Base-by-base conservation (phyloP, 2,797 vertebrate species). In the Phataginus tricuspis region DNA sequence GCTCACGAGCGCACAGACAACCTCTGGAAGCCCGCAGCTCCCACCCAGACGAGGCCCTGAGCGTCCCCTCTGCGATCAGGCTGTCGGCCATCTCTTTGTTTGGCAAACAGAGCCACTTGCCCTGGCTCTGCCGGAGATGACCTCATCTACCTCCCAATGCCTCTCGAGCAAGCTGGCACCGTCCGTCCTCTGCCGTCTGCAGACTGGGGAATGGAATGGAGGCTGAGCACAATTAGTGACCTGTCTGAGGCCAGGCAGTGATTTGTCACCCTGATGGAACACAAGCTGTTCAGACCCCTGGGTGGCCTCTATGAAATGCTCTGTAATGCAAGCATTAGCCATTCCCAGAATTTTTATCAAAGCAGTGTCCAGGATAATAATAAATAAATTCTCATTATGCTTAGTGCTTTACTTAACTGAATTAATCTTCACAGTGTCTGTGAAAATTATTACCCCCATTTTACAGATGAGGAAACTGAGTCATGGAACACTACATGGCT, bases 211-310 rank as follows among this genome's bases (percentile, higher is more conserved):
- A 21, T 66, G 63, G 59, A 74, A 72, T 3, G 4, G 53, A 91
- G 51, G 72, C 53, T 53, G 79, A 83, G 89, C 83, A 69, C 61
- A 91, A 80, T 90, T 68, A 93, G 78, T 34, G 68, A 85, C 59
- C 64, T 94, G 64, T 72, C 61, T 82, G 64, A 85, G 10, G 42
- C 55, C 88, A 90, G 95, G 82, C 82, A n/a, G 61, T 61, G 85
- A 37, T 95, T 96, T 97, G 93, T 96, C 57, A 93, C 68, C 87
- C 18, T 19, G 71, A 90, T 55, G 84, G 66, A 75, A 82, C n/a
- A 57, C 90, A 94, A 91, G 92, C 90, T 93, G 75, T 51, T 45
- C 77, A 91, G 49, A 25, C 34, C 42, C 69, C 66, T 78, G 42
- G 78, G 84, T 86, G 87, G 15, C 74, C 37, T 86, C 86, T 86